Conservation (phyloP, 2,113 vertebrate species). For the Puma concolor region DNA sequence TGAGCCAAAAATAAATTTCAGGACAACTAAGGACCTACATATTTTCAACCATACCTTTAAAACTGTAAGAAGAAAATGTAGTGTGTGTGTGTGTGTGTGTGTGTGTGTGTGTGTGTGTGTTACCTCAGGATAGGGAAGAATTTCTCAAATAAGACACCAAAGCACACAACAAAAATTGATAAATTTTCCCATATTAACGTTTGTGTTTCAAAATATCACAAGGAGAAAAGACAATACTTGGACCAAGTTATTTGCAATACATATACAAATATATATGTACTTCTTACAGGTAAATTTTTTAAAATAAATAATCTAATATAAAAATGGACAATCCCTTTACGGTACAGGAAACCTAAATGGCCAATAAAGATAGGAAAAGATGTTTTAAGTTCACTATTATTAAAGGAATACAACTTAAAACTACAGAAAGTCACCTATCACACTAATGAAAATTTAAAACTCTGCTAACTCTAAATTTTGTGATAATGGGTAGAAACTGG, state of each 20-base stretch:
- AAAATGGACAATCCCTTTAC: not conserved
- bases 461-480: not conserved
- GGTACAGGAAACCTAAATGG: not conserved
- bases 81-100: not conserved
- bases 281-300: not conserved
- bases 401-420: not conserved
- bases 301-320: not conserved
- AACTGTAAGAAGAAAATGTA: not conserved
- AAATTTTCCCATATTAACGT: not conserved
- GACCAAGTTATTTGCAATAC: not conserved
- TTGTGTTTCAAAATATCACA: not conserved
- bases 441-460: not conserved
- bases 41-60: not conserved
- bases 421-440: not conserved
- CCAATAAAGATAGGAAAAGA: not conserved
- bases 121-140: not conserved
- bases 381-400: not conserved
- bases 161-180: not conserved
- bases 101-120: too few species aligned
- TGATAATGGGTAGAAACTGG: not conserved
- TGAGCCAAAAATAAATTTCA: not conserved
- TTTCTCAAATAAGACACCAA: not conserved
- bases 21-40: not conserved
- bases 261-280: not conserved
- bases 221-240: not conserved